Evolutionary conservation across 2,113 vertebrate genomes (phyloP).

Genomic region (Psammodynastes pulverulentus): DNA sequence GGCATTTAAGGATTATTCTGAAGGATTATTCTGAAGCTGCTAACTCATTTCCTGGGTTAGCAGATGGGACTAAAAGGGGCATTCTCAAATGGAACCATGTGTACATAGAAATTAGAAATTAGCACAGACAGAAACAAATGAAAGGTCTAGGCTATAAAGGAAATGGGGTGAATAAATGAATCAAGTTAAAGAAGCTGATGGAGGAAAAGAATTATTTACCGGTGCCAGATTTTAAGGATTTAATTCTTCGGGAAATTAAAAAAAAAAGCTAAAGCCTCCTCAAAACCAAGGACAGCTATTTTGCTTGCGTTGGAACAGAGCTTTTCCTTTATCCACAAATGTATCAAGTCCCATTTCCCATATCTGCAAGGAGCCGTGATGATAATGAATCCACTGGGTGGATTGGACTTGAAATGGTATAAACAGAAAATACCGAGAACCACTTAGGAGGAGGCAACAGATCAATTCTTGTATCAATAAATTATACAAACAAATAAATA

Average conservation of each 20-base stretch:
- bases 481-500: background rate
- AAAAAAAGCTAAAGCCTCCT: background rate
- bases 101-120: background rate
- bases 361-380: background rate
- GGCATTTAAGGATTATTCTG: background rate
- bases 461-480: background rate
- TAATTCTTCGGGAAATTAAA: background rate
- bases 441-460: background rate
- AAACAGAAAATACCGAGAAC: background rate
- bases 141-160: background rate
- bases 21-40: background rate
- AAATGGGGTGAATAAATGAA: background rate
- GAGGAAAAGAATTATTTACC: background rate
- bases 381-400: background rate
- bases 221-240: background rate
- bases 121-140: background rate
- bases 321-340: background rate
- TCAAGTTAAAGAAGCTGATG: background rate
- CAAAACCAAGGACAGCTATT: background rate
- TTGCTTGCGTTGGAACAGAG: background rate
- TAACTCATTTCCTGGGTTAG: background rate
- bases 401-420: background rate
- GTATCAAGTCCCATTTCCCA: background rate
- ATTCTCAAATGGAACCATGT: background rate
- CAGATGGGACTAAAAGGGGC: background rate